Conservation (phyloP, 1,140 invertebrate species). For the Drosophila neocordata region DNA sequence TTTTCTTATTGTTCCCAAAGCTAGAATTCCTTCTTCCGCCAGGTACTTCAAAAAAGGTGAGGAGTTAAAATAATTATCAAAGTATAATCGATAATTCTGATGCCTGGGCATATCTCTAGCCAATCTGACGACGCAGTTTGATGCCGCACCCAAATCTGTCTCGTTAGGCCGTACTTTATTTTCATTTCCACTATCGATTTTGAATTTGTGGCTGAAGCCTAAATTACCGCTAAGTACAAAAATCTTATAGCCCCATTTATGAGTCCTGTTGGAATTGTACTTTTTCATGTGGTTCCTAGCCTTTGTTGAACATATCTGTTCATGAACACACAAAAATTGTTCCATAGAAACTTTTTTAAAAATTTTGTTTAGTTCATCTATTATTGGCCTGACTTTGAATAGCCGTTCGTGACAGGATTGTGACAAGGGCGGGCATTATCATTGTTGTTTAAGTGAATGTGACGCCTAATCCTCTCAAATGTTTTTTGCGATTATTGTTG, state of each 20-base stretch:
- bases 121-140: no score
- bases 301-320: background rate
- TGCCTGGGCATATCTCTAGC: no score
- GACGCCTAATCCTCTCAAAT: constrained; percentile 22
- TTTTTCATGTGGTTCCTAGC: background rate
- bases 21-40: no score
- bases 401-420: no score
- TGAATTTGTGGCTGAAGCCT: background rate
- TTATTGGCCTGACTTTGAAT: no score
- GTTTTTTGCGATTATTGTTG: constrained; percentile 25
- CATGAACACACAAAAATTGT: constrained; percentile 28
- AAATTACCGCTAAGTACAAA: constrained; percentile 44
- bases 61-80: no score
- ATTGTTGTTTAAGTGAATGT: background rate
- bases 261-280: no score
- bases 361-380: no score
- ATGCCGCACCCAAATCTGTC: background rate
- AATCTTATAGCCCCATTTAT: constrained; percentile 39
- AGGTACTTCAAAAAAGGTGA: no score
- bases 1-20: no score
- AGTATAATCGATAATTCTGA: no score
- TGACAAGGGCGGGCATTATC: no score
- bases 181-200: background rate
- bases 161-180: background rate
- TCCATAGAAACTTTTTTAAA: constrained; percentile 12